A percentile compares a stretch with the other conserved stretches of the same genome.
Evolutionary conservation across 2,113 vertebrate species (phyloP).

Genomic region (Apistogramma diplotaenia): DNA sequence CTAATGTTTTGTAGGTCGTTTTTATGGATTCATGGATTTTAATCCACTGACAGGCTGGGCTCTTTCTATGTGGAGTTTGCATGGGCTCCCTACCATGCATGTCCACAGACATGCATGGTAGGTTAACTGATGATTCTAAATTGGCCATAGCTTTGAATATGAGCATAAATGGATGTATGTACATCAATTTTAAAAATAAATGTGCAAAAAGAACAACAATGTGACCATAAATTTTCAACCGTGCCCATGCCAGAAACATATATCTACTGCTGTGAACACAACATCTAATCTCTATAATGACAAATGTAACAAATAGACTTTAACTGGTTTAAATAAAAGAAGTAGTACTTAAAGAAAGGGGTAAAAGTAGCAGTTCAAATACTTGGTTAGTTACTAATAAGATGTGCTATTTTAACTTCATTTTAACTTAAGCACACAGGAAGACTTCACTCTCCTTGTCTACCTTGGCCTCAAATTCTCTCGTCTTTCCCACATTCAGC

Average conservation of each 20-base stretch:
- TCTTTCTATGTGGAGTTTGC: not conserved
- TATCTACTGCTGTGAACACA: not conserved
- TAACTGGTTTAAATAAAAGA: no score
- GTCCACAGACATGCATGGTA: no score
- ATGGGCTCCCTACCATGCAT: no score
- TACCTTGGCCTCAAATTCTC: slow-evolving; percentile 1
- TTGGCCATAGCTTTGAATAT: not conserved
- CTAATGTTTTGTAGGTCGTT: not conserved
- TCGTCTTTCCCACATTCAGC: not conserved
- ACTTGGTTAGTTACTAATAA: not conserved
- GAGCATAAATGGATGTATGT: not conserved
- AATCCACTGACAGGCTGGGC: not conserved
- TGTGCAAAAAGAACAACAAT: not conserved
- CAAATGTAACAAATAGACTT: not conserved
- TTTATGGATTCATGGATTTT: not conserved
- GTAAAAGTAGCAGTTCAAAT: not conserved
- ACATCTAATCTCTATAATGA: not conserved
- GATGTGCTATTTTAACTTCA: not conserved
- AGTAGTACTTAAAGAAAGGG: not conserved
- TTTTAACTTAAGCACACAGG: not conserved
- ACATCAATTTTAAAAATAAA: not conserved
- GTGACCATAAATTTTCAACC: not conserved
- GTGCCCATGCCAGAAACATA: not conserved
- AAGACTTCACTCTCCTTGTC: not conserved
- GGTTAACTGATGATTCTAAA: not conserved